Conservation (phyloP, 1,140 invertebrate genomes). For the Phymastichus coffea region DNA sequence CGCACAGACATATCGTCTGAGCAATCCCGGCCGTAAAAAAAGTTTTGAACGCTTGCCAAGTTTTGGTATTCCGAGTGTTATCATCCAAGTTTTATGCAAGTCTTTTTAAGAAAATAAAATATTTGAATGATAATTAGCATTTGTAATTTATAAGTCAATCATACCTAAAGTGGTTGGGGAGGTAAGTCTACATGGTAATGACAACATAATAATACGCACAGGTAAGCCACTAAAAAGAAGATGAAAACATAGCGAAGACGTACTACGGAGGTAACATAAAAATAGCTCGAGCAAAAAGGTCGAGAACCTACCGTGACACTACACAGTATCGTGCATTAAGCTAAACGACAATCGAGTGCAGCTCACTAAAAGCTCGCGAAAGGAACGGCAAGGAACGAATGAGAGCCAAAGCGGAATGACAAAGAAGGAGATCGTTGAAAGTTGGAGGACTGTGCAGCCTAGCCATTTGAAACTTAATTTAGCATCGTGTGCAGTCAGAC, state of each 20-base stretch:
- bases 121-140: no score
- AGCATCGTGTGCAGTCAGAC: constrained; percentile 44
- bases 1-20: no score
- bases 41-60: constrained; percentile 30
- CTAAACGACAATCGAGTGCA: constrained; percentile 16
- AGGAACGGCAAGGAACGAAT: constrained; percentile 23
- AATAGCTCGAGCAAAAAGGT: constrained; percentile 13
- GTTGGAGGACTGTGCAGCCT: constrained; percentile 37
- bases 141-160: no score
- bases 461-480: constrained; percentile 41
- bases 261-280: no score
- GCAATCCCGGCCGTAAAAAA: no score
- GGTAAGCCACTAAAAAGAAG: no score
- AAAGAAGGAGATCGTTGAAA: constrained; percentile 32
- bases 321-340: constrained; percentile 2
- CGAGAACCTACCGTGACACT: constrained; percentile 6
- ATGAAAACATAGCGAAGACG: no score
- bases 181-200: no score
- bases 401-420: constrained; percentile 20
- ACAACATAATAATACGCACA: no score
- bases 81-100: constrained; percentile 1
- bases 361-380: background rate
- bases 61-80: constrained; percentile 26
- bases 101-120: background rate
- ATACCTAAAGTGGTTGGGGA: no score